A percentile compares a stretch with the other conserved stretches of the same genome.
These are phyloP conservation scores for Steinernema scapterisci DNA, from an alignment of 2,888 invertebrate genomes.

Conservation along the genomic window DNA sequence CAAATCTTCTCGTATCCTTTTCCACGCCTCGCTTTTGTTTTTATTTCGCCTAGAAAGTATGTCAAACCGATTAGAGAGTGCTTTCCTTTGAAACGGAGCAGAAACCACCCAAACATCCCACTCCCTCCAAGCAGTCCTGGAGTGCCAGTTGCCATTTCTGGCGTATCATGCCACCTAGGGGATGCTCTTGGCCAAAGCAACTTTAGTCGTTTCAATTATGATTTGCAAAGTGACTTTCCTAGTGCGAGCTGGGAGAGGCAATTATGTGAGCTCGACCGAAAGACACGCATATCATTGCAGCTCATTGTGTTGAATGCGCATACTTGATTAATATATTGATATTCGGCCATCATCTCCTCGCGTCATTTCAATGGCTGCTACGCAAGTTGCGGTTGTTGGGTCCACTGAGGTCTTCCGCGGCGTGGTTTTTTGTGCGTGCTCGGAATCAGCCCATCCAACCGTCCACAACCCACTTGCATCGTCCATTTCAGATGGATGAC, in stretches of 20 bases:
- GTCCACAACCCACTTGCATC: not conserved
- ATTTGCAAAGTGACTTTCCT: not conserved
- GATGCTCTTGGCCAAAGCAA: not conserved
- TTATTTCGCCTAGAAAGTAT: not conserved
- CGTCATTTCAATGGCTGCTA: slow-evolving; percentile 11
- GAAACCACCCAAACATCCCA: no score
- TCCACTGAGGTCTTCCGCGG: not conserved
- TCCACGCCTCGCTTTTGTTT: not conserved
- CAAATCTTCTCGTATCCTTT: no score
- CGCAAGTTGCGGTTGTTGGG: not conserved
- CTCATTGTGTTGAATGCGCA: not conserved
- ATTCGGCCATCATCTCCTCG: slow-evolving; percentile 14
- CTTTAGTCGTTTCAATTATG: slow-evolving; percentile 23
- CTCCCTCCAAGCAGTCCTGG: no score
- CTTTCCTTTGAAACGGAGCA: not conserved
- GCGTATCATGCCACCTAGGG: not conserved
- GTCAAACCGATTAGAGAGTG: not conserved
- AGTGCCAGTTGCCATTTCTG: not conserved
- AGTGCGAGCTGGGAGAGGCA: not conserved
- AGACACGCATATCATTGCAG: not conserved
- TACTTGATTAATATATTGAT: slow-evolving; percentile 31
- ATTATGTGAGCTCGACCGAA: slow-evolving; percentile 19
- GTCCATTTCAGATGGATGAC: slow-evolving; percentile 11
- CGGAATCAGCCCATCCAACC: not conserved
- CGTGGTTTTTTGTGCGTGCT: not conserved